phyloP scores from a whole-genome alignment of 2,888 invertebrate species.

The Melipona bicolor region DNA sequence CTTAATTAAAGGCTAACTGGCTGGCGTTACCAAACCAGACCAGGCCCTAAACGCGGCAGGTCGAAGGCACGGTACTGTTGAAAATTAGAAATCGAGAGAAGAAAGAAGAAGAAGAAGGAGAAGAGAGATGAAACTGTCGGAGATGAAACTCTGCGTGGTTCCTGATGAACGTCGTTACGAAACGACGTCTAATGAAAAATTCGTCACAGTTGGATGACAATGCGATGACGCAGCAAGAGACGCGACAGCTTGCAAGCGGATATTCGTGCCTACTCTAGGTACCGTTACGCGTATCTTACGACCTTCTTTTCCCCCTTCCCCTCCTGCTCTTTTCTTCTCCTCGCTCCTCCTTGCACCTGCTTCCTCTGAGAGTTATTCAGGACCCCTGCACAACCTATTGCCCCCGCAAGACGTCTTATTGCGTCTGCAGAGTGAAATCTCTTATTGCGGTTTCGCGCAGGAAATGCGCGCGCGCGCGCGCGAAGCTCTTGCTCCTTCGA shows the following conservation, averaged over 20 bases:
- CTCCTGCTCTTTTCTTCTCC: constrained; percentile 44
- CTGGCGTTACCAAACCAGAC: not conserved
- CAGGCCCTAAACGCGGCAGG: not conserved
- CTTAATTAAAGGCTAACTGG: constrained; percentile 69
- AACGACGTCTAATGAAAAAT: constrained; percentile 63
- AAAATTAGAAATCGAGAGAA: constrained; percentile 19
- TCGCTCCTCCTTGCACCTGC: constrained; percentile 38
- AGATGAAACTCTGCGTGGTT: too few relatives aligned
- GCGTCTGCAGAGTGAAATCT: constrained; percentile 36
- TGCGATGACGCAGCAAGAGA: constrained; percentile 66
- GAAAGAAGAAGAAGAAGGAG: not conserved
- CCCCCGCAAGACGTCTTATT: constrained; percentile 46
- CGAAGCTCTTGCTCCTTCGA: constrained; percentile 1
- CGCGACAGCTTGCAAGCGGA: constrained; percentile 82
- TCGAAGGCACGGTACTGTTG: constrained; percentile 37
- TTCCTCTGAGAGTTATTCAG: constrained; percentile 71
- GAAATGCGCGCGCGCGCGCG: constrained; percentile 37
- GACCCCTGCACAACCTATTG: constrained; percentile 67
- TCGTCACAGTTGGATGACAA: constrained; percentile 70
- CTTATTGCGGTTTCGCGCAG: constrained; percentile 49
- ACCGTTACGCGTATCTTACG: constrained; percentile 76
- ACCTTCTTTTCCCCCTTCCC: constrained; percentile 49
- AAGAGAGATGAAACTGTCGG: not conserved
- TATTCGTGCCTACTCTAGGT: constrained; percentile 80
- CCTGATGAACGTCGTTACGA: not conserved